phyloP scores from a whole-genome alignment of 35 echinoderm and acorn worm species.

The Heliocidaris tuberculata region DNA sequence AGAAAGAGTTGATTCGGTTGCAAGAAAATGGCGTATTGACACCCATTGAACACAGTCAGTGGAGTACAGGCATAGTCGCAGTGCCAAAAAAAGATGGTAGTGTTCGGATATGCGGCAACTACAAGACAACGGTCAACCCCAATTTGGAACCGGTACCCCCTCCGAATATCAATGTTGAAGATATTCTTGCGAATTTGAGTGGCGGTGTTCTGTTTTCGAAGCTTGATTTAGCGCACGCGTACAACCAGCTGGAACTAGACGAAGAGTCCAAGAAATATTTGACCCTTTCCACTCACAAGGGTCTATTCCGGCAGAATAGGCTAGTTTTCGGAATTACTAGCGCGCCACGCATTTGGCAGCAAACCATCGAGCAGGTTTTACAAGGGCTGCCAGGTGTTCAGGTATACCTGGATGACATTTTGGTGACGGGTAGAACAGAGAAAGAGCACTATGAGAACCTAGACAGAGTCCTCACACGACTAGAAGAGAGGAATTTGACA shows the following conservation, averaged over 20 bases:
- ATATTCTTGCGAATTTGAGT: conserved; percentile 46
- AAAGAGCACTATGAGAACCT: background rate
- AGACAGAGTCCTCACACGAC: background rate
- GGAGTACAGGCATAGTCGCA: conserved; percentile 34
- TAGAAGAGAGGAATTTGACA: conserved; percentile 12
- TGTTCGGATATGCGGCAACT: too few species aligned
- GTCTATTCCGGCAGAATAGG: conserved; percentile 43
- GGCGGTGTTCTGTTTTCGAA: conserved; percentile 46
- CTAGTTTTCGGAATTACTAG: conserved; percentile 49
- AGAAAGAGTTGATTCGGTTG: conserved; percentile 46
- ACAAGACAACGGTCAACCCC: conserved; percentile 42
- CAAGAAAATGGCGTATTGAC: conserved; percentile 31
- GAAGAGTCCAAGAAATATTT: conserved; percentile 53
- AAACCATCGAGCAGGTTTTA: conserved; percentile 42
- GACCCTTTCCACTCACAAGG: conserved; percentile 56
- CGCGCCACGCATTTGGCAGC: conserved; percentile 51
- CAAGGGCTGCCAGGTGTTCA: conserved; percentile 33
- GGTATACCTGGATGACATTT: conserved; percentile 59
- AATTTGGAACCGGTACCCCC: conserved; percentile 44
- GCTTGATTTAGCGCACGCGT: conserved; percentile 55
- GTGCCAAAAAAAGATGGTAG: conserved; percentile 44
- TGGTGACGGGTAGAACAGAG: conserved; percentile 55
- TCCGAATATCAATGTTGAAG: conserved; percentile 57
- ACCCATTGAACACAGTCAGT: conserved; percentile 31
- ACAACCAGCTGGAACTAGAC: conserved; percentile 59